These are phyloP conservation scores for Sarcophaga bullata DNA, from an alignment of 1,140 invertebrate species.

Conservation along the genomic window DNA sequence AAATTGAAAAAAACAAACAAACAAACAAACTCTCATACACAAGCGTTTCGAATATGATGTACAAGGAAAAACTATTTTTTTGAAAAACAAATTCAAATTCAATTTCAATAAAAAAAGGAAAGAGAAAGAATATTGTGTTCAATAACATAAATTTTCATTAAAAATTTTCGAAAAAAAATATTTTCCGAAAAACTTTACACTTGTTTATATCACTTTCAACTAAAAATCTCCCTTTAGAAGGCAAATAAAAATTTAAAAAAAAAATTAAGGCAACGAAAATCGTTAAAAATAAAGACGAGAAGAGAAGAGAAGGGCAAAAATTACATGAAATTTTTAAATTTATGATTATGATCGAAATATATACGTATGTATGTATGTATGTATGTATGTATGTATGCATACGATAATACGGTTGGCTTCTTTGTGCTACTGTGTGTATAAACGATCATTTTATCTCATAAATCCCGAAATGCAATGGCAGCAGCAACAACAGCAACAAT, in stretches of 20 bases:
- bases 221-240: background rate
- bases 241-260: too few relatives aligned
- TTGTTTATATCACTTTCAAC: background rate
- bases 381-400: background rate
- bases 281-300: background rate
- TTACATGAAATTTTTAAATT: conserved; percentile 5
- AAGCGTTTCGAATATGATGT: background rate
- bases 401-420: background rate
- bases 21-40: background rate
- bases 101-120: background rate
- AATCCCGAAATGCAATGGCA: background rate
- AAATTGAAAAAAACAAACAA: background rate
- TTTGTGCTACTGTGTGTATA: background rate
- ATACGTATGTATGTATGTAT: background rate
- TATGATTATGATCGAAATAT: background rate
- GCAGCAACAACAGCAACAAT: background rate
- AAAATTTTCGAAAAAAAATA: background rate
- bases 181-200: background rate
- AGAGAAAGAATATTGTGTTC: background rate
- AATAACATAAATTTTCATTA: background rate
- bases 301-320: background rate
- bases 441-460: background rate
- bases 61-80: too few relatives aligned
- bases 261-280: too few relatives aligned
- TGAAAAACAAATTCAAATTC: too few relatives aligned